These are phyloP conservation scores for Andrena bucephala DNA, from an alignment of 2,888 invertebrate genomes.

Conservation along the genomic window DNA sequence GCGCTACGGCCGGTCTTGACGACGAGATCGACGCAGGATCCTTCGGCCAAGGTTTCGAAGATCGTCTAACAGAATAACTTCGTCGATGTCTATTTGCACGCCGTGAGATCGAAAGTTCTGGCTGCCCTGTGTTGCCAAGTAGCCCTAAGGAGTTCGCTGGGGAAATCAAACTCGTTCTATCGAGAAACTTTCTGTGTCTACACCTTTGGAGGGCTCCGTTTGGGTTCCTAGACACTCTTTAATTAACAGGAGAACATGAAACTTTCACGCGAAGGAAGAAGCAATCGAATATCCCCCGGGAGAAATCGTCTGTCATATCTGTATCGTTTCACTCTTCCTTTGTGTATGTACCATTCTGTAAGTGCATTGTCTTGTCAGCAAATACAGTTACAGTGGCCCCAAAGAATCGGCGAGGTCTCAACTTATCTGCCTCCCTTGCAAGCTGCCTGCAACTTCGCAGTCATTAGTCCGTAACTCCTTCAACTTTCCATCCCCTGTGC, in stretches of 20 bases:
- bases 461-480: neutral
- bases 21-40: constrained; percentile 8
- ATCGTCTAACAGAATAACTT: constrained; percentile 35
- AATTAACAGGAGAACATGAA: constrained; percentile 4
- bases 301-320: neutral
- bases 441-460: neutral
- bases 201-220: neutral
- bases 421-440: too few species aligned
- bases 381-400: neutral
- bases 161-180: constrained; percentile 2
- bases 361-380: neutral
- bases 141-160: constrained; percentile 2
- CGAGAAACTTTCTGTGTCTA: neutral
- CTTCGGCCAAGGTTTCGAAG: constrained; percentile 2
- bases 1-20: constrained; percentile 1
- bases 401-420: neutral
- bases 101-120: constrained; percentile 18
- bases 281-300: neutral
- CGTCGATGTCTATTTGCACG: neutral
- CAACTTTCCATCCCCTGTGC: neutral
- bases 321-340: neutral
- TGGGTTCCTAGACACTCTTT: neutral
- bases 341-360: neutral
- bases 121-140: neutral
- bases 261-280: neutral